Conservation (phyloP, 2,113 vertebrate species). For the Mormoops blainvillei region DNA sequence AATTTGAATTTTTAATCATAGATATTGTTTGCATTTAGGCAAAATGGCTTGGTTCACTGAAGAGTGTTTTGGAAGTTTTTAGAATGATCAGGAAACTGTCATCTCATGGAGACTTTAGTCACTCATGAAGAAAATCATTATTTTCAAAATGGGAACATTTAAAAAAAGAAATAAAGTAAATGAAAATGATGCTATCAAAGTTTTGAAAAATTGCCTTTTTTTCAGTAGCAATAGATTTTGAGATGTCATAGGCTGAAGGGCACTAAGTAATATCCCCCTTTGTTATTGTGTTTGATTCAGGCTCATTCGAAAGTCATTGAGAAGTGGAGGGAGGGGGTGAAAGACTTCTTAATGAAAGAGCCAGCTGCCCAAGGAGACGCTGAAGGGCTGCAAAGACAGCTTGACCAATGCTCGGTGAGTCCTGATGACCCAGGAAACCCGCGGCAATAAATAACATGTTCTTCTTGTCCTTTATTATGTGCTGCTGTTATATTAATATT, state of each 20-base stretch:
- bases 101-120: not conserved
- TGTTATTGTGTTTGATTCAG: slow-evolving; percentile 76
- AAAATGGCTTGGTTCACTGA: not conserved
- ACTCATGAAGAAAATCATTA: not conserved
- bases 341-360: slow-evolving; percentile 87
- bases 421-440: not conserved
- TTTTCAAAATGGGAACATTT: not conserved
- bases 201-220: not conserved
- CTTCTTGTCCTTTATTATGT: slow-evolving; percentile 34
- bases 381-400: slow-evolving; percentile 85
- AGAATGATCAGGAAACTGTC: not conserved
- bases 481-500: slow-evolving; percentile 22
- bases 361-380: slow-evolving; percentile 77
- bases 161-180: slow-evolving; percentile 18
- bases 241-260: not conserved
- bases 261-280: not conserved
- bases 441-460: not conserved
- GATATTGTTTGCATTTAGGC: not conserved
- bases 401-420: slow-evolving; percentile 90
- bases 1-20: slow-evolving; percentile 15
- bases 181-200: not conserved
- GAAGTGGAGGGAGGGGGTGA: slow-evolving; percentile 88
- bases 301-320: slow-evolving; percentile 83
- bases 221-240: not conserved
- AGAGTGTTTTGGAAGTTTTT: not conserved